Conservation (phyloP, 2,113 vertebrate species). For the Phrynocephalus versicolor region DNA sequence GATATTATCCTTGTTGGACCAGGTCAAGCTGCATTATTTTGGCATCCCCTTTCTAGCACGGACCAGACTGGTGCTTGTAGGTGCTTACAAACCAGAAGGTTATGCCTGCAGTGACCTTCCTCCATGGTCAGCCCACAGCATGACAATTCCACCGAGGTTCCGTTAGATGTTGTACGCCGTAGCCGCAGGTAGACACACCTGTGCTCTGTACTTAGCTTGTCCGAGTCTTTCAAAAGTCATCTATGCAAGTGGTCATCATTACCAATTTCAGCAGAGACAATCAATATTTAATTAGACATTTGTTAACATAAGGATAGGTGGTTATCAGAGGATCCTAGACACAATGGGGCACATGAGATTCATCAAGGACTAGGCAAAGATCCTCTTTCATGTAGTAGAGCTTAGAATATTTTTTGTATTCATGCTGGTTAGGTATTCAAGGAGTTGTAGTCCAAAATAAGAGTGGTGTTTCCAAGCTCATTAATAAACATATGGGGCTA, state of each 20-base stretch:
- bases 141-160: background rate
- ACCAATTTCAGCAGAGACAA: no score
- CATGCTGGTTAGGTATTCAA: no score
- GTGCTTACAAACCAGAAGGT: background rate
- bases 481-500: background rate
- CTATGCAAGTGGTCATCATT: background rate
- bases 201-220: background rate
- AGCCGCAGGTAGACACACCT: background rate
- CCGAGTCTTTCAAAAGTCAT: background rate
- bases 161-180: background rate
- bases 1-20: background rate
- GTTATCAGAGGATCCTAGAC: background rate
- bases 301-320: no score
- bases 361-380: background rate
- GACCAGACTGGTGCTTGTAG: background rate
- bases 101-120: no score
- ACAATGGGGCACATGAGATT: background rate
- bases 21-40: background rate
- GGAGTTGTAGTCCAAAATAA: no score
- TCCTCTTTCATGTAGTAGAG: background rate
- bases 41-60: background rate
- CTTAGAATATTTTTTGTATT: no score
- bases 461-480: no score
- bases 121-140: background rate
- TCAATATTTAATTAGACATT: no score